phyloP scores from a whole-genome alignment of 2,113 vertebrate species.

The Megalops atlanticus region DNA sequence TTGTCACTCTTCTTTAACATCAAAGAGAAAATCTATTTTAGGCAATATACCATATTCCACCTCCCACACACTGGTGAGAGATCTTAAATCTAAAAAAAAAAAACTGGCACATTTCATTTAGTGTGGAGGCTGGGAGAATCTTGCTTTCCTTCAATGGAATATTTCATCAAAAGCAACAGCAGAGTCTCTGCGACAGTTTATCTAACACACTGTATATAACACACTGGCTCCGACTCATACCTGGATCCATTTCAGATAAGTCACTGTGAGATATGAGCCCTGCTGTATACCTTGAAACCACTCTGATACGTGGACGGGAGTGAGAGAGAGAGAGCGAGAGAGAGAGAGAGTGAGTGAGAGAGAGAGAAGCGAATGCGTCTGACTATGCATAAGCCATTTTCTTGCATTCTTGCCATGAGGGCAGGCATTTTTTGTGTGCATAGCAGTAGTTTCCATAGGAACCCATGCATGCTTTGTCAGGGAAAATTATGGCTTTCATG shows the following conservation, averaged over 20 bases:
- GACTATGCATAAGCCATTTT: conserved; percentile 27
- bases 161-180: conserved; percentile 47
- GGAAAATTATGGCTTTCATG: neutral
- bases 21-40: conserved; percentile 72
- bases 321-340: neutral
- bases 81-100: conserved; percentile 38
- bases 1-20: conserved; percentile 62
- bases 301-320: conserved; percentile 13
- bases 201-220: conserved; percentile 32
- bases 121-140: conserved; percentile 40
- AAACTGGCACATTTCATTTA: conserved; percentile 58
- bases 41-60: conserved; percentile 59
- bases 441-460: neutral
- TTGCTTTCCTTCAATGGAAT: conserved; percentile 22
- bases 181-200: conserved; percentile 40
- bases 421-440: neutral
- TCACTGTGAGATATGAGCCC: conserved; percentile 33
- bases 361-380: conserved; percentile 27
- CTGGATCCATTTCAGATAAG: conserved; percentile 36
- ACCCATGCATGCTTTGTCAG: neutral
- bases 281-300: conserved; percentile 28
- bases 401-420: neutral
- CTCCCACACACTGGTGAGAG: conserved; percentile 56
- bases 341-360: neutral
- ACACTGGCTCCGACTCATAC: conserved; percentile 11